phyloP scores from a whole-genome alignment of 2,888 invertebrate species.

The Tetrapedia diversipes region DNA sequence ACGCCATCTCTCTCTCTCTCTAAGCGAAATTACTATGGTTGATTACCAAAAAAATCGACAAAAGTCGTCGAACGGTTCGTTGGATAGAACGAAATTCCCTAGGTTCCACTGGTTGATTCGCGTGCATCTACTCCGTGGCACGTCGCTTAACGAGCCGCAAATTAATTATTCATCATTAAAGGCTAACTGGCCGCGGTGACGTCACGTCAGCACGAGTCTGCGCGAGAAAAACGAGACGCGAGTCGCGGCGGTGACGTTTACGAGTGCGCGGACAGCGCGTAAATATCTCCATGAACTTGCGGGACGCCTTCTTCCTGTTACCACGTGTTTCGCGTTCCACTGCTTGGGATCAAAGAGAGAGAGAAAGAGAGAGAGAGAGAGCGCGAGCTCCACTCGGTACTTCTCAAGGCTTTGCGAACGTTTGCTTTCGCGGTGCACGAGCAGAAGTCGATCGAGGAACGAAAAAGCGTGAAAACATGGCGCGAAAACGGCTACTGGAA shows the following conservation, averaged over 20 bases:
- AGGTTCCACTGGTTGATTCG: no score
- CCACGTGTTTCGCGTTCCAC: conserved; percentile 59
- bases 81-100: no score
- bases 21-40: no score
- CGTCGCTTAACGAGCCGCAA: conserved; percentile 62
- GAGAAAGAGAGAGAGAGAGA: background rate
- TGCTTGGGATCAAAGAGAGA: conserved; percentile 42
- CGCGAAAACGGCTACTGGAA: background rate
- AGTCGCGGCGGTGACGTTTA: conserved; percentile 71
- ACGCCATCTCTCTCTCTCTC: no score
- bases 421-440: background rate
- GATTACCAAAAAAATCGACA: background rate
- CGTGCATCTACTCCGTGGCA: background rate
- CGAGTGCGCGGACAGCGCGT: conserved; percentile 76
- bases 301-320: conserved; percentile 69
- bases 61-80: background rate
- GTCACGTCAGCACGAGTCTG: conserved; percentile 54
- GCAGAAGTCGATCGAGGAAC: background rate
- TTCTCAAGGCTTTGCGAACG: background rate
- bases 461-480: conserved; percentile 28
- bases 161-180: conserved; percentile 73
- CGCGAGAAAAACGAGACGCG: conserved; percentile 64
- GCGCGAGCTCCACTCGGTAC: background rate
- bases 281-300: conserved; percentile 75
- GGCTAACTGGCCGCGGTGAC: conserved; percentile 56